Percentiles rank a stretch among this genome's conserved stretches.
Conservation (phyloP, 1,140 invertebrate genomes). For the Cyclina sinensis region DNA sequence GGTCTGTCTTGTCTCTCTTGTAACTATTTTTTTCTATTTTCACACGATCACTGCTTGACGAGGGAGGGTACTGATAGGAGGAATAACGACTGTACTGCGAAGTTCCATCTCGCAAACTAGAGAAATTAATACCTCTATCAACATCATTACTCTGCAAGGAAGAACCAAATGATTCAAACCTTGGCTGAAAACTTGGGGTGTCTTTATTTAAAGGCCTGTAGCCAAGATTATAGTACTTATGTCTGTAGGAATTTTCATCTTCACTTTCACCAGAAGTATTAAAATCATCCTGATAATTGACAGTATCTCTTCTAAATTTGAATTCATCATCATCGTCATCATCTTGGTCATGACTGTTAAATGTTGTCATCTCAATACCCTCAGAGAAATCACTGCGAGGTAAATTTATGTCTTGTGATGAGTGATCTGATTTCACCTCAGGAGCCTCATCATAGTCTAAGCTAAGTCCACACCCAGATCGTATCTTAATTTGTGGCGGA, state of each 20-base stretch:
- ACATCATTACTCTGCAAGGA: slow-evolving; percentile 59
- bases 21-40: slow-evolving; percentile 73
- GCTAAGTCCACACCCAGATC: slow-evolving; percentile 52
- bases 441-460: slow-evolving; percentile 81
- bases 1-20: slow-evolving; percentile 55
- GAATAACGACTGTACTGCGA: slow-evolving; percentile 51
- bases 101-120: slow-evolving; percentile 38
- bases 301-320: neutral
- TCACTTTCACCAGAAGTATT: slow-evolving; percentile 74
- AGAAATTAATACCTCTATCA: slow-evolving; percentile 71
- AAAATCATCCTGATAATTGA: slow-evolving; percentile 68
- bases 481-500: slow-evolving; percentile 60
- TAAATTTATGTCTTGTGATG: slow-evolving; percentile 75
- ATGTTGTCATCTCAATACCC: slow-evolving; percentile 76
- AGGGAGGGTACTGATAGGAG: slow-evolving; percentile 3
- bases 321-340: slow-evolving; percentile 60
- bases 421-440: slow-evolving; percentile 77
- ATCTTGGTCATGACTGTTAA: slow-evolving; percentile 26
- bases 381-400: slow-evolving; percentile 76
- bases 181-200: slow-evolving; percentile 21
- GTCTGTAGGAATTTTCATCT: slow-evolving; percentile 59
- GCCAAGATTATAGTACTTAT: slow-evolving; percentile 51
- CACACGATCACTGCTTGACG: slow-evolving; percentile 68
- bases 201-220: slow-evolving; percentile 42
- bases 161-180: slow-evolving; percentile 68